Percentiles rank a stretch among this genome's conserved stretches.
Evolutionary conservation across 2,113 vertebrate genomes (phyloP).

Genomic region (Actinemys pallida): DNA sequence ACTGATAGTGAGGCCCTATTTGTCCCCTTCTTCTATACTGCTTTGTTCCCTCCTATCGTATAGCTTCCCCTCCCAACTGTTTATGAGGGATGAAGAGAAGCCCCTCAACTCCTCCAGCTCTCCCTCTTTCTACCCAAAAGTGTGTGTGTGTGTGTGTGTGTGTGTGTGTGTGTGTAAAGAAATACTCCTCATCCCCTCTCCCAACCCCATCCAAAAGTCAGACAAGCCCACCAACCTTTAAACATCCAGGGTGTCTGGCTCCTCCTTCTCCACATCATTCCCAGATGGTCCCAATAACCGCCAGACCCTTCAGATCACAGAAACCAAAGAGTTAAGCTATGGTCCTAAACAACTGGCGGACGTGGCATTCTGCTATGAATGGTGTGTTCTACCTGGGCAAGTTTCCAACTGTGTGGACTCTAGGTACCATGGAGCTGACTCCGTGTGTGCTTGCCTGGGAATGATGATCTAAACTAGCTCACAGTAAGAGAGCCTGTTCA

Average conservation of each 20-base stretch:
- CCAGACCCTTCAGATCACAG: not conserved
- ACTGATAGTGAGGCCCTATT: not conserved
- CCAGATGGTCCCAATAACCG: not conserved
- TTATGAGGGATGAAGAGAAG: not conserved
- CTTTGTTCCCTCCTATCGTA: not conserved
- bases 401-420: conserved; percentile 17
- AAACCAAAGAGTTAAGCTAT: not conserved
- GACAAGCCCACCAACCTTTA: not conserved
- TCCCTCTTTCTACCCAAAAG: not conserved
- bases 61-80: not conserved
- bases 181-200: rapidly evolving
- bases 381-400: conserved; percentile 8
- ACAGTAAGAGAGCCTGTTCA: conserved; percentile 11
- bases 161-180: too few relatives aligned
- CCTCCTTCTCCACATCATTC: not conserved
- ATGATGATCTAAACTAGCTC: conserved; percentile 1
- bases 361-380: not conserved
- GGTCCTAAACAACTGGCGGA: not conserved
- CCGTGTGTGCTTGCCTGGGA: conserved; percentile 27
- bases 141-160: too few relatives aligned
- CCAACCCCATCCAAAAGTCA: not conserved
- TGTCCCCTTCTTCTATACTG: not conserved
- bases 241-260: not conserved
- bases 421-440: not conserved
- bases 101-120: not conserved